These are phyloP conservation scores for Temnopleurus reevesii DNA, from an alignment of 53 echinoderm and acorn worm genomes.

Conservation along the genomic window DNA sequence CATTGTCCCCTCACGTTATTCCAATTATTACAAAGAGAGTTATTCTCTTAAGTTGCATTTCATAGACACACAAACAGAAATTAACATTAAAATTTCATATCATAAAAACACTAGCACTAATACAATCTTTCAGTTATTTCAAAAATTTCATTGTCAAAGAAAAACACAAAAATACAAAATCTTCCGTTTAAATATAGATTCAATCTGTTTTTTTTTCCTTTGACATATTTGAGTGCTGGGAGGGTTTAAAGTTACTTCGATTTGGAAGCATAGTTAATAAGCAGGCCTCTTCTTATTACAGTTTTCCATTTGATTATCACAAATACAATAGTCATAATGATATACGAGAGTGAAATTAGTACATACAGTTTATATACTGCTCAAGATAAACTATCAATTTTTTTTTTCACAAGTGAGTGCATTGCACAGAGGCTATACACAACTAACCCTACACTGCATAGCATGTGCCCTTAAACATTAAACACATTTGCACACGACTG, in stretches of 20 bases:
- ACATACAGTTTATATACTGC: conserved; percentile 33
- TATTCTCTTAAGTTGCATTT: conserved; percentile 41
- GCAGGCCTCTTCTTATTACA: conserved; percentile 60
- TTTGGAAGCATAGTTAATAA: conserved; percentile 56
- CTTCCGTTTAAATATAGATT: conserved; percentile 49
- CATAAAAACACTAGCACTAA: conserved; percentile 50
- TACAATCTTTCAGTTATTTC: conserved; percentile 61
- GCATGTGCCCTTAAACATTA: conserved; percentile 48
- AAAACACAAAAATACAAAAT: conserved; percentile 58
- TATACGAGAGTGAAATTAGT: conserved; percentile 44
- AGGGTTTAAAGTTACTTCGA: conserved; percentile 47
- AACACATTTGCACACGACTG: conserved; percentile 40
- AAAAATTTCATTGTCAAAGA: conserved; percentile 64
- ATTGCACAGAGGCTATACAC: conserved; percentile 50
- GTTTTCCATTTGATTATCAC: conserved; percentile 42
- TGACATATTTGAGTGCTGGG: conserved; percentile 52
- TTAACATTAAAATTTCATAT: conserved; percentile 42
- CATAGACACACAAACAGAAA: conserved; percentile 38
- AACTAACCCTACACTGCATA: conserved; percentile 49
- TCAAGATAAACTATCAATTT: conserved; percentile 35
- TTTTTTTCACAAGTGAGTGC: conserved; percentile 34
- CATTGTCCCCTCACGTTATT: conserved; percentile 8
- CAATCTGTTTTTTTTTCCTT: neutral
- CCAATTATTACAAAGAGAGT: neutral
- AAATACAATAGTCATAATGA: conserved; percentile 36